Conservation (phyloP, 2,113 vertebrate species). For the Seriola dumerili region DNA sequence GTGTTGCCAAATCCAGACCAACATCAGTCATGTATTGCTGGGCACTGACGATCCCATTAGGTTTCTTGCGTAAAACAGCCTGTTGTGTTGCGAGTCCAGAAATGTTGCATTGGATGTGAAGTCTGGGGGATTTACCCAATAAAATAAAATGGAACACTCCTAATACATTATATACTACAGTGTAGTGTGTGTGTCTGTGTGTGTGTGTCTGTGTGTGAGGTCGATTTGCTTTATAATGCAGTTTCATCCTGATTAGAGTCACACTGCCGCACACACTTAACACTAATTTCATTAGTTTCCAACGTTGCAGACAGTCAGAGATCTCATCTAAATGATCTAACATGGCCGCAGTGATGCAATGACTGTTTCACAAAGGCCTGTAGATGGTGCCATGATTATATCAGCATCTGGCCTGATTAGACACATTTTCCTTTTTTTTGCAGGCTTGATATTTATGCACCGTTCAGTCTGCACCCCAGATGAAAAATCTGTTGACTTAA, state of each 20-base stretch:
- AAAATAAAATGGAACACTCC: not conserved
- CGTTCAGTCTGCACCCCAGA: not conserved
- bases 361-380: constrained; percentile 8
- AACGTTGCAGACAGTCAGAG: constrained; percentile 9
- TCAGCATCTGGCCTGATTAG: constrained; percentile 1
- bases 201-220: constrained; percentile 12
- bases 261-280: constrained; percentile 6
- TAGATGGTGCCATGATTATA: constrained; percentile 15
- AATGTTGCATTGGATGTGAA: constrained; percentile 1
- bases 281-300: constrained; percentile 49
- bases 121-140: not conserved
- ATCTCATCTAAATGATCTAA: constrained; percentile 40
- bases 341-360: not conserved
- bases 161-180: not conserved
- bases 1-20: not conserved
- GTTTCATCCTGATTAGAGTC: constrained; percentile 44
- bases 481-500: not conserved
- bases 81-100: not conserved
- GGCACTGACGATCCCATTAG: not conserved
- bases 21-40: not conserved
- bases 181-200: not conserved
- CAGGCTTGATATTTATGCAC: not conserved
- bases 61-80: not conserved
- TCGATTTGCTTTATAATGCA: constrained; percentile 25
- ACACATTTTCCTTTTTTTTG: not conserved